phyloP scores from a whole-genome alignment of 2,113 vertebrate species.

The Onychorhynchus coronatus region DNA sequence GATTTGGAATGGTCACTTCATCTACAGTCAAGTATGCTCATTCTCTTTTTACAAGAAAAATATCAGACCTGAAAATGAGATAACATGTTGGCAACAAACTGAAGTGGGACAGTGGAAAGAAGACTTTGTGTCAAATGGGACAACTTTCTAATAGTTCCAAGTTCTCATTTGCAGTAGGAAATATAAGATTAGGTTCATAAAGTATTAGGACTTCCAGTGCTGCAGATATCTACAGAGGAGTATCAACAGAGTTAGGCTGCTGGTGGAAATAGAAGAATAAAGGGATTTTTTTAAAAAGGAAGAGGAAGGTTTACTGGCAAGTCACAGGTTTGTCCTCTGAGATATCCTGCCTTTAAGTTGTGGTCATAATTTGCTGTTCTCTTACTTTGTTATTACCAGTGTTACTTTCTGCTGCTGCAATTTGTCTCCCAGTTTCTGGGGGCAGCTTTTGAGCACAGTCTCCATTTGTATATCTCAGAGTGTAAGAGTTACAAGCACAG shows the following conservation, averaged over 20 bases:
- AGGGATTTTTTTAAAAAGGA: neutral
- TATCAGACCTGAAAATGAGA: neutral
- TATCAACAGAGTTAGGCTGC: neutral
- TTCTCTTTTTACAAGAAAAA: neutral
- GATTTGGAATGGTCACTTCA: neutral
- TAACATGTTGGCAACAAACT: neutral
- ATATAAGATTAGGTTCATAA: neutral
- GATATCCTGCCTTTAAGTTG: neutral
- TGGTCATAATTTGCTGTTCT: neutral
- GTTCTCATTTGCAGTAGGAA: neutral
- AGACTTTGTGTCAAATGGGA: neutral
- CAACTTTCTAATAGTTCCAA: neutral
- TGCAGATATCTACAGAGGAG: neutral
- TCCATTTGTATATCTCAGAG: neutral
- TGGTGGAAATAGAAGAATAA: neutral
- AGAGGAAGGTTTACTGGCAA: neutral
- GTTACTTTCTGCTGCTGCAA: neutral
- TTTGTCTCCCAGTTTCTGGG: neutral
- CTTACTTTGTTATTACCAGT: neutral
- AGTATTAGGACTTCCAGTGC: neutral
- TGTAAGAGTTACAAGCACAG: neutral
- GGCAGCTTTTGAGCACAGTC: neutral
- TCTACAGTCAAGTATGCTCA: neutral
- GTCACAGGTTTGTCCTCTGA: neutral
- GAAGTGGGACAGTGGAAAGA: neutral